phyloP scores from a whole-genome alignment of 2,113 vertebrate genomes.

The Danio rerio region GRCz12tu NC_133180.1:54186001-54186500 shows the following conservation, averaged over 20 bases:
- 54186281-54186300: constrained; percentile 64
- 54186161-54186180: constrained; percentile 66
- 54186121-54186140: constrained; percentile 77
- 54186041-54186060: constrained; percentile 76
- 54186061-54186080: constrained; percentile 84
- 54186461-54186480: no score
- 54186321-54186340: constrained; percentile 42
- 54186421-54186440: not conserved
- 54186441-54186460: not conserved
- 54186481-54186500: no score
- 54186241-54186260: constrained; percentile 68
- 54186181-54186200: constrained; percentile 72
- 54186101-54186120: constrained; percentile 82
- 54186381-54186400: not conserved
- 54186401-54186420: not conserved
- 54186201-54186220: constrained; percentile 73
- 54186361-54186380: not conserved
- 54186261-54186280: constrained; percentile 73
- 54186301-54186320: constrained; percentile 59
- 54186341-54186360: not conserved
- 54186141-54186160: constrained; percentile 72
- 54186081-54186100: constrained; percentile 81
- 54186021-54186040: constrained; percentile 78
- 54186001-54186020: constrained; percentile 73
- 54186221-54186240: constrained; percentile 72